Percentiles rank a stretch among this genome's conserved stretches.
Conservation (phyloP, 1,140 invertebrate genomes). For the Episyrphus balteatus region DNA sequence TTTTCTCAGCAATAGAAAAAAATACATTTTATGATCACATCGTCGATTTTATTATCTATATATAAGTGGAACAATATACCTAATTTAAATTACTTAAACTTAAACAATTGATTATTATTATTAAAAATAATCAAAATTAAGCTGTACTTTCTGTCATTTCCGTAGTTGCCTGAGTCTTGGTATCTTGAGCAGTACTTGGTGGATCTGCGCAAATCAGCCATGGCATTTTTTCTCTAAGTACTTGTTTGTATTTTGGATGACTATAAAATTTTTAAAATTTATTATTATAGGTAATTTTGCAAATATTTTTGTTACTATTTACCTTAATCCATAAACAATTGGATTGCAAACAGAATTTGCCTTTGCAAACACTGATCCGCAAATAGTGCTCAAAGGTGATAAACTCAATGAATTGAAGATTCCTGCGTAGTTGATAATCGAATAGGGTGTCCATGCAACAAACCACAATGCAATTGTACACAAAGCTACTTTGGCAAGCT, state of each 20-base stretch:
- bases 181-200: slow-evolving; percentile 43
- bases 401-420: slow-evolving; percentile 51
- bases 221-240: slow-evolving; percentile 30
- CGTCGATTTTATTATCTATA: too few species aligned
- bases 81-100: too few species aligned
- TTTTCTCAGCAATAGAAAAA: too few species aligned
- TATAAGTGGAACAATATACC: too few species aligned
- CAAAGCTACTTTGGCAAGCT: slow-evolving; percentile 56
- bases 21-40: too few species aligned
- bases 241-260: slow-evolving; percentile 62
- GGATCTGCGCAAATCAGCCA: slow-evolving; percentile 44
- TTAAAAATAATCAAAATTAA: slow-evolving; percentile 7
- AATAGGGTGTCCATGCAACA: slow-evolving; percentile 64
- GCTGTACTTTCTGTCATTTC: slow-evolving; percentile 33
- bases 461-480: slow-evolving; percentile 65
- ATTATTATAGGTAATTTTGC: neutral
- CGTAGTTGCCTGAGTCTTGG: slow-evolving; percentile 26
- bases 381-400: slow-evolving; percentile 53
- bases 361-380: slow-evolving; percentile 57
- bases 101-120: too few species aligned
- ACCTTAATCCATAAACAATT: slow-evolving; percentile 49
- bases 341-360: slow-evolving; percentile 56
- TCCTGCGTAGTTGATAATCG: slow-evolving; percentile 58
- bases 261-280: slow-evolving; percentile 27
- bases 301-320: neutral